These are phyloP conservation scores for Coreius guichenoti DNA, from an alignment of 2,797 vertebrate species.

Conservation along the genomic window DNA sequence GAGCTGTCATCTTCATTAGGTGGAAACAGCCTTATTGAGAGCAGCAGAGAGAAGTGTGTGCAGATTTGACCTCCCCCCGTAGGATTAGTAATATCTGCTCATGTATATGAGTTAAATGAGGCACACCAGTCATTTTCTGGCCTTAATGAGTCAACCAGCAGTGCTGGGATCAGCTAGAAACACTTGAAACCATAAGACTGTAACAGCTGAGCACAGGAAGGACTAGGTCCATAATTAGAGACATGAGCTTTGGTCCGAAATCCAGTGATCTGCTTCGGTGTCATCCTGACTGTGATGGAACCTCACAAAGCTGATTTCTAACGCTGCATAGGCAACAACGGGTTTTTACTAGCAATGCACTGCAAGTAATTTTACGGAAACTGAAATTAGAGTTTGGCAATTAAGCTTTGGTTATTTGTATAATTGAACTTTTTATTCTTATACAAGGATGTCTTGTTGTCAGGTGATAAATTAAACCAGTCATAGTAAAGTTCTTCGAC, in stretches of 20 bases:
- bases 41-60: slow-evolving; percentile 27
- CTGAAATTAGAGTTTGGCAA: no score
- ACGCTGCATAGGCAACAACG: not conserved
- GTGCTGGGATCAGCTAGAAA: slow-evolving; percentile 23
- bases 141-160: slow-evolving; percentile 43
- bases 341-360: no score
- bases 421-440: no score
- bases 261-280: not conserved
- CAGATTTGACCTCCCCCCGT: slow-evolving; percentile 33
- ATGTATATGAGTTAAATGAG: slow-evolving; percentile 42
- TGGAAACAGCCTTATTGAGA: slow-evolving; percentile 47
- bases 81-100: slow-evolving; percentile 22
- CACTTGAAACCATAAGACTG: not conserved
- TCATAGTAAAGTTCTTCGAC: not conserved
- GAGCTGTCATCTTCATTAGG: slow-evolving; percentile 56
- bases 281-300: not conserved
- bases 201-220: not conserved
- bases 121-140: slow-evolving; percentile 39
- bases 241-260: slow-evolving; percentile 11
- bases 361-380: not conserved
- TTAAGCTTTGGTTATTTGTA: no score
- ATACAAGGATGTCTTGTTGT: not conserved
- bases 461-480: no score
- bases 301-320: slow-evolving; percentile 1
- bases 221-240: not conserved